Evolutionary conservation across 2,113 vertebrate species (phyloP).

Genomic region (Smithornis capensis): DNA sequence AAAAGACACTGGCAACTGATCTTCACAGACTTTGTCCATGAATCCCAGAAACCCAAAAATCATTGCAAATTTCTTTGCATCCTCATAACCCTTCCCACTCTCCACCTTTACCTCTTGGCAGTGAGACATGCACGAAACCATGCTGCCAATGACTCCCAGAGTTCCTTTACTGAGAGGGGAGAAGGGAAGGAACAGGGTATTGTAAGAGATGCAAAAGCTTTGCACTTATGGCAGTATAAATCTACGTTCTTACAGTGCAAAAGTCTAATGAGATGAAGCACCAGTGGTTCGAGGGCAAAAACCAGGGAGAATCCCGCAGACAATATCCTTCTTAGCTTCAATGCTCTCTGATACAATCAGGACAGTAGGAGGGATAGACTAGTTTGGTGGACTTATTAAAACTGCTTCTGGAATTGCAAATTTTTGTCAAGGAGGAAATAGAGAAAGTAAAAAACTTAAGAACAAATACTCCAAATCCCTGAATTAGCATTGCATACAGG

Average conservation of each 20-base stretch:
- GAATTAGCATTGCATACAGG: not conserved
- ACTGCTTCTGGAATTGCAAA: not conserved
- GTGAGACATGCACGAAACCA: not conserved
- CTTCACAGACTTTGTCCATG: not conserved
- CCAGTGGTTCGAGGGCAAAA: not conserved
- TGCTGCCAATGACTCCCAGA: not conserved
- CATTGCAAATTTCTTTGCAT: not conserved
- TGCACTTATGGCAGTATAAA: not conserved
- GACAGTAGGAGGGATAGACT: not conserved
- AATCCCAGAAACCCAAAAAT: not conserved
- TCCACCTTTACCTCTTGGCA: not conserved
- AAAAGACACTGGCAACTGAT: not conserved
- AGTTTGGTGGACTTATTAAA: not conserved
- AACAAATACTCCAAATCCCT: not conserved
- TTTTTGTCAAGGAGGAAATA: not conserved
- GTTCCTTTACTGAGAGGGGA: not conserved
- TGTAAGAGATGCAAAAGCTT: not conserved
- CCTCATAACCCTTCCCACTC: not conserved
- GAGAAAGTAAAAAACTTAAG: not conserved
- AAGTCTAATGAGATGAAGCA: not conserved
- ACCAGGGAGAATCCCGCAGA: not conserved
- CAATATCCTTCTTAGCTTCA: not conserved
- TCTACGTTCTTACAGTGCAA: not conserved
- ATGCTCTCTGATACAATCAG: not conserved
- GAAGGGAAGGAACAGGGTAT: not conserved